Percentiles rank a stretch among this genome's conserved stretches.
Evolutionary conservation across 2,888 invertebrate species (phyloP).

Genomic region (Saturnia japonica): DNA sequence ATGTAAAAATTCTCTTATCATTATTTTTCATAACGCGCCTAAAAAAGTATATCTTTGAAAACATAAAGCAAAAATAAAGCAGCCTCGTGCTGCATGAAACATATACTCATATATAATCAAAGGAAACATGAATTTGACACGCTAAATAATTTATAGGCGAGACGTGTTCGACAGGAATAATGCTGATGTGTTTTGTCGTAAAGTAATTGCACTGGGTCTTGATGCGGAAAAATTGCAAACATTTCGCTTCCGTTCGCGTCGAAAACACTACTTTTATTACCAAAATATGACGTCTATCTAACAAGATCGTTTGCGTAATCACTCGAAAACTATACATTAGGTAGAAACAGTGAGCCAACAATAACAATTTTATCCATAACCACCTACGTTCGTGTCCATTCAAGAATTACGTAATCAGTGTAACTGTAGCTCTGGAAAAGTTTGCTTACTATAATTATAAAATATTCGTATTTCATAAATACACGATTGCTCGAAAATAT

Average conservation of each 20-base stretch:
- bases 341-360: conserved; percentile 5
- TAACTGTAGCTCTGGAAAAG: conserved; percentile 9
- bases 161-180: conserved; percentile 25
- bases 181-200: conserved; percentile 21
- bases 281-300: conserved; percentile 20
- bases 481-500: background rate
- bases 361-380: conserved; percentile 16
- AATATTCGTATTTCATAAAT: background rate
- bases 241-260: conserved; percentile 22
- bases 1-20: no score
- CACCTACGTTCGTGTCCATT: conserved; percentile 10
- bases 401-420: conserved; percentile 14
- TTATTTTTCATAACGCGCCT: background rate
- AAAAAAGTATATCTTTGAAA: background rate
- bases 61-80: background rate
- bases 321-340: conserved; percentile 18
- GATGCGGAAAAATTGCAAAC: conserved; percentile 24
- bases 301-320: conserved; percentile 17
- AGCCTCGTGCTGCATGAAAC: no score
- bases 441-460: conserved; percentile 1
- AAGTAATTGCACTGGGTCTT: conserved; percentile 21
- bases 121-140: conserved; percentile 22
- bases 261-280: conserved; percentile 20
- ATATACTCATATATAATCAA: no score
- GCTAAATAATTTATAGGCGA: conserved; percentile 23